phyloP scores from a whole-genome alignment of 2,113 vertebrate genomes.

The Dinomys branickii region DNA sequence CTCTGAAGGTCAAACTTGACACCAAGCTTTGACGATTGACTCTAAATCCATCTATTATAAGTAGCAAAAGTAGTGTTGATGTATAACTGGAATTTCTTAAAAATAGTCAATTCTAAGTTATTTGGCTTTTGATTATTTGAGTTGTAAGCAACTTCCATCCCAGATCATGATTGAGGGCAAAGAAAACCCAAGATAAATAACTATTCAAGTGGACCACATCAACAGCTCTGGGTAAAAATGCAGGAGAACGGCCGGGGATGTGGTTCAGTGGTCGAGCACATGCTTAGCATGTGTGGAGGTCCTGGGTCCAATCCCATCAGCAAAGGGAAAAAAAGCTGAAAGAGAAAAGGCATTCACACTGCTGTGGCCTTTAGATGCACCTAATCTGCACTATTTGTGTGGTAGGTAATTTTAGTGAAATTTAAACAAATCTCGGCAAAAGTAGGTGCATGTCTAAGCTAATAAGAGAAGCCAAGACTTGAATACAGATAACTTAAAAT shows the following conservation, averaged over 20 bases:
- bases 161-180: neutral
- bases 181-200: conserved; percentile 32
- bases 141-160: neutral
- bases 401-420: neutral
- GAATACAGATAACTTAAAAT: neutral
- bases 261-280: neutral
- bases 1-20: conserved; percentile 35
- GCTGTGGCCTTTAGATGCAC: neutral
- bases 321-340: neutral
- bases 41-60: conserved; percentile 39
- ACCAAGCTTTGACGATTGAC: conserved; percentile 4
- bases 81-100: conserved; percentile 47
- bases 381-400: neutral
- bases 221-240: neutral
- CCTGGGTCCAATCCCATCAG: neutral
- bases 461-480: conserved; percentile 24
- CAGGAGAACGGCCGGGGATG: neutral
- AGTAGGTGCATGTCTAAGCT: neutral
- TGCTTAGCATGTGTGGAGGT: neutral
- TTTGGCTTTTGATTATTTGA: conserved; percentile 50
- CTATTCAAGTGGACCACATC: neutral
- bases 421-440: conserved; percentile 14
- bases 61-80: conserved; percentile 2
- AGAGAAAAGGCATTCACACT: neutral
- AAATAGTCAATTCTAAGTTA: conserved; percentile 49